Percentiles rank a stretch among this genome's conserved stretches.
Evolutionary conservation across 2,797 vertebrate species (phyloP).

Genomic region (Gadopsis marmoratus): DNA sequence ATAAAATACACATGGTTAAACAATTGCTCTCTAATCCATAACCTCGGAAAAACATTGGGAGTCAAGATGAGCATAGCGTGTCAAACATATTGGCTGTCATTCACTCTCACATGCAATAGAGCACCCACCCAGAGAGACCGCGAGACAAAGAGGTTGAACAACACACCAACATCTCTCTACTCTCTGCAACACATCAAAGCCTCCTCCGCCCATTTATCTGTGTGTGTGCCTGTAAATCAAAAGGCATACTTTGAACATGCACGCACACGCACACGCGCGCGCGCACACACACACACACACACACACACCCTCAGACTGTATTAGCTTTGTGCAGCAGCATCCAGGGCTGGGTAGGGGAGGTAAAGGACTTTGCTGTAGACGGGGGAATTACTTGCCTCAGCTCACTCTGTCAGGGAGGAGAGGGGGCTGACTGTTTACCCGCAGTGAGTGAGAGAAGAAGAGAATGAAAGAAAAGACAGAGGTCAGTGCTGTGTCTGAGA

Average conservation of each 20-base stretch:
- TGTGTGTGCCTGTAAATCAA: constrained; percentile 79
- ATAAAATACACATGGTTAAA: constrained; percentile 51
- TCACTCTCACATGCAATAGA: constrained; percentile 48
- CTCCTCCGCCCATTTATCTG: constrained; percentile 71
- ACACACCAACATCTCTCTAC: constrained; percentile 70
- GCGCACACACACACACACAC: constrained; percentile 12
- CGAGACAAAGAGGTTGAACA: constrained; percentile 75
- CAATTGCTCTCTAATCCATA: constrained; percentile 55
- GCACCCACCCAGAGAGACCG: constrained; percentile 41
- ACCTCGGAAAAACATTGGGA: constrained; percentile 40
- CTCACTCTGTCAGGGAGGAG: constrained; percentile 74
- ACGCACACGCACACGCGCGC: constrained; percentile 7
- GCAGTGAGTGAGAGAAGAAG: constrained; percentile 47
- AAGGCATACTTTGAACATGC: constrained; percentile 67
- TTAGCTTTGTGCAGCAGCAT: constrained; percentile 74
- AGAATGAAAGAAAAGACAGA: constrained; percentile 56
- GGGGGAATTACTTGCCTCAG: constrained; percentile 77
- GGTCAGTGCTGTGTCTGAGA: constrained; percentile 73
- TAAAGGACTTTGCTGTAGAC: constrained; percentile 74
- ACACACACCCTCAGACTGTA: constrained; percentile 41
- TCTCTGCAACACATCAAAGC: constrained; percentile 78
- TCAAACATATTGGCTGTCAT: constrained; percentile 61
- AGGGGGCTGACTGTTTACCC: constrained; percentile 72
- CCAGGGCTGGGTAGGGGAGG: constrained; percentile 61
- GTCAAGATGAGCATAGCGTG: constrained; percentile 53